Percentiles rank a stretch among this genome's conserved stretches.
Evolutionary conservation across 2,113 vertebrate species (phyloP).

Genomic region (Dipodomys spectabilis): DNA sequence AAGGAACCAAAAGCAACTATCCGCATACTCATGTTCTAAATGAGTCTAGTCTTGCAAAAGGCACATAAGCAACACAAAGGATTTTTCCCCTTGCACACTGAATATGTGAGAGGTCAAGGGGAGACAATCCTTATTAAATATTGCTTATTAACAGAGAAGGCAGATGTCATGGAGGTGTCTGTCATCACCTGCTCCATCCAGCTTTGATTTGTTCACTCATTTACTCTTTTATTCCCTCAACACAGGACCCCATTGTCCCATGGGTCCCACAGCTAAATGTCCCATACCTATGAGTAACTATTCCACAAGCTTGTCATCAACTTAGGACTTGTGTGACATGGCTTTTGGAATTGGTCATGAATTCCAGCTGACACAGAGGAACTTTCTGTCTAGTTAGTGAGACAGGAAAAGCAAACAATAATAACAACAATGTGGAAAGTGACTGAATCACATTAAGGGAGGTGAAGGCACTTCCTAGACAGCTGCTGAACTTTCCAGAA

Average conservation of each 20-base stretch:
- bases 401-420: slow-evolving; percentile 6
- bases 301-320: neutral
- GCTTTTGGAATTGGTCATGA: neutral
- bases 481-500: neutral
- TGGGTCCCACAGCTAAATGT: neutral
- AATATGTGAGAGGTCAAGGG: neutral
- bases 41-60: neutral
- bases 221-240: neutral
- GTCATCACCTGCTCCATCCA: neutral
- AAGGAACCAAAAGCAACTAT: too few species aligned
- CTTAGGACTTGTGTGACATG: neutral
- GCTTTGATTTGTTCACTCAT: neutral
- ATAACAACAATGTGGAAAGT: neutral
- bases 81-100: slow-evolving; percentile 28
- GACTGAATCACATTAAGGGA: neutral
- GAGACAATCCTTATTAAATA: slow-evolving; percentile 10
- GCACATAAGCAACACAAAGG: slow-evolving; percentile 13
- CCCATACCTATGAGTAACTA: neutral
- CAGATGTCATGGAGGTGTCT: neutral
- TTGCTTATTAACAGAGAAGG: slow-evolving; percentile 1
- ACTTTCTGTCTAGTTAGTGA: neutral
- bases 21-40: too few species aligned
- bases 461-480: neutral
- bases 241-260: neutral
- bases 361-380: neutral